Evolutionary conservation across 2,888 invertebrate species (phyloP).

Genomic region (Cataglyphis cursor): DNA sequence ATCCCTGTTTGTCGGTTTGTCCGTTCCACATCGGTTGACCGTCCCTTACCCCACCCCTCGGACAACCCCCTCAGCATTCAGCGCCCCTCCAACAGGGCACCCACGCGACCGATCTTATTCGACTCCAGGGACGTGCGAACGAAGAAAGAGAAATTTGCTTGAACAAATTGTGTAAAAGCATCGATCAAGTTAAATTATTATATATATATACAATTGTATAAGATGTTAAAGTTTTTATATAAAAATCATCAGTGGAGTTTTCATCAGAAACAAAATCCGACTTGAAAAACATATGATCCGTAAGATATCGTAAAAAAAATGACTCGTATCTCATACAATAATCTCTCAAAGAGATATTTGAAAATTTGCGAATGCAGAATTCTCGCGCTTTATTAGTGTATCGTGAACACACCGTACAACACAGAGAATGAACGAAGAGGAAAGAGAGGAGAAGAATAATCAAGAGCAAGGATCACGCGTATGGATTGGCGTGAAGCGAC

Average conservation of each 20-base stretch:
- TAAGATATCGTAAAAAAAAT: neutral
- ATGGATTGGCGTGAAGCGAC: slow-evolving; percentile 73
- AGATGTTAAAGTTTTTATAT: neutral
- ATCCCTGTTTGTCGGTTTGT: slow-evolving; percentile 81
- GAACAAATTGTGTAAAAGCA: neutral
- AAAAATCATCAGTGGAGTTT: neutral
- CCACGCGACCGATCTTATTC: slow-evolving; percentile 79
- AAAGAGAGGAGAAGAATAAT: slow-evolving; percentile 58
- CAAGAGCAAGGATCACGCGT: slow-evolving; percentile 76
- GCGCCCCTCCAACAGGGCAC: slow-evolving; percentile 66
- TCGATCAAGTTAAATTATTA: neutral
- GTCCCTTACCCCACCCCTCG: slow-evolving; percentile 65
- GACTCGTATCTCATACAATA: neutral
- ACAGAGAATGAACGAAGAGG: slow-evolving; percentile 40
- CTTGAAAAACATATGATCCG: neutral
- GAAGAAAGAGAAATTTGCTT: slow-evolving; percentile 24
- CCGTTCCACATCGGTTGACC: slow-evolving; percentile 62
- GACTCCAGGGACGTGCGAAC: slow-evolving; percentile 60
- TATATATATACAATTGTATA: neutral
- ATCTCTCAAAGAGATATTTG: neutral
- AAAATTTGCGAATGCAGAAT: neutral
- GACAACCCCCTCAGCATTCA: slow-evolving; percentile 60
- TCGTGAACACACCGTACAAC: neutral
- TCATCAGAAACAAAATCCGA: neutral
- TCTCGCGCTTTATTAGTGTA: neutral